Conservation (phyloP, 2,113 vertebrate species). For the Xiphophorus couchianus region DNA sequence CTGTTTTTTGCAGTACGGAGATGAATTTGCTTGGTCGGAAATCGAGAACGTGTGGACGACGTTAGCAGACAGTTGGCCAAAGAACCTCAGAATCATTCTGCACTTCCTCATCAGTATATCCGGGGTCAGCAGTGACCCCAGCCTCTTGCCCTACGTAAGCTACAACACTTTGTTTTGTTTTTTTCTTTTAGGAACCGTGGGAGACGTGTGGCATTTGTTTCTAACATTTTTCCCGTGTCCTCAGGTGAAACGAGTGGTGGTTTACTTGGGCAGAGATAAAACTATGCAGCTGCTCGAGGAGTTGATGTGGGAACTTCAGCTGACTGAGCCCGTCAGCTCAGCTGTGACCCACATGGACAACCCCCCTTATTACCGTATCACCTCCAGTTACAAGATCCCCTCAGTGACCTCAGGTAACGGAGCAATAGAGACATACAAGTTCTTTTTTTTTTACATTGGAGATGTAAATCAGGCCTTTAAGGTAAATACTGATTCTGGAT, state of each 20-base stretch:
- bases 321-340: conserved; percentile 93
- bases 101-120: conserved; percentile 98
- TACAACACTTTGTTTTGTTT: background rate
- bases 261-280: conserved; percentile 98
- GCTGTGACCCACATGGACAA: conserved; percentile 98
- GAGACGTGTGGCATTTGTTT: background rate
- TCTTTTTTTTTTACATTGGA: background rate
- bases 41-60: conserved; percentile 99
- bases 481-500: background rate
- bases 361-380: conserved; percentile 96
- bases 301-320: conserved; percentile 93
- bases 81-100: conserved; percentile 98
- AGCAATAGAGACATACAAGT: background rate
- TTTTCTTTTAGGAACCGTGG: background rate
- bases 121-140: conserved; percentile 96
- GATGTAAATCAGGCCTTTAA: background rate
- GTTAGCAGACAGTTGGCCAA: conserved; percentile 97
- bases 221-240: conserved; percentile 11
- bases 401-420: conserved; percentile 95
- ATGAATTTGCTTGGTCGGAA: conserved; percentile 98
- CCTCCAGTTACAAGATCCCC: conserved; percentile 95
- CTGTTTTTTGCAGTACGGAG: conserved; percentile 87
- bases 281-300: conserved; percentile 98
- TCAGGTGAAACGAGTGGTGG: conserved; percentile 98
- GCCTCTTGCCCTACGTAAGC: conserved; percentile 98